Conservation (phyloP, 2,888 invertebrate species). For the Adelphocoris suturalis region DNA sequence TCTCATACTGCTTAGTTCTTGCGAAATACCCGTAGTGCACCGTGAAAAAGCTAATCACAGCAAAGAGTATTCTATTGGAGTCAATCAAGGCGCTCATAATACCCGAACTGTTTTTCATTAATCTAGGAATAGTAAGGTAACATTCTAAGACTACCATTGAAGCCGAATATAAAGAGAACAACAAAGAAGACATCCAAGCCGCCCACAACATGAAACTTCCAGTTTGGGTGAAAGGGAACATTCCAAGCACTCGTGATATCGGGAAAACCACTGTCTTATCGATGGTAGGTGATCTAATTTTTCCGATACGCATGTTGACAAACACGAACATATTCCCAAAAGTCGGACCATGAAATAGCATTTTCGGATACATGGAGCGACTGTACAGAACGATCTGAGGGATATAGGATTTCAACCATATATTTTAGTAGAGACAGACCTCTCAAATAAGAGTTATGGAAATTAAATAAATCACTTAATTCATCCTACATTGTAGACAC, state of each 20-base stretch:
- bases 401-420: too few relatives aligned
- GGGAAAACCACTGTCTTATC: background rate
- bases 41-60: slow-evolving; percentile 9
- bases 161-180: background rate
- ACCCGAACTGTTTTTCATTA: background rate
- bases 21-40: background rate
- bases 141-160: slow-evolving; percentile 29
- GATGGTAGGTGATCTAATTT: background rate
- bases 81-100: slow-evolving; percentile 39
- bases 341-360: background rate
- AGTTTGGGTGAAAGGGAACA: slow-evolving; percentile 46
- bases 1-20: background rate
- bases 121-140: slow-evolving; percentile 1
- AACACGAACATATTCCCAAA: background rate
- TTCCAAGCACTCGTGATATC: background rate
- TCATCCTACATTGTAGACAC: too few relatives aligned
- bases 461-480: too few relatives aligned
- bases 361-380: too few relatives aligned
- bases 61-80: slow-evolving; percentile 41
- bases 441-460: too few relatives aligned
- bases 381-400: too few relatives aligned
- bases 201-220: slow-evolving; percentile 7
- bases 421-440: too few relatives aligned
- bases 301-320: background rate
- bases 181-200: background rate